Evolutionary conservation across 2,888 invertebrate genomes (phyloP).

Genomic region (Drosophila lacicola): DNA sequence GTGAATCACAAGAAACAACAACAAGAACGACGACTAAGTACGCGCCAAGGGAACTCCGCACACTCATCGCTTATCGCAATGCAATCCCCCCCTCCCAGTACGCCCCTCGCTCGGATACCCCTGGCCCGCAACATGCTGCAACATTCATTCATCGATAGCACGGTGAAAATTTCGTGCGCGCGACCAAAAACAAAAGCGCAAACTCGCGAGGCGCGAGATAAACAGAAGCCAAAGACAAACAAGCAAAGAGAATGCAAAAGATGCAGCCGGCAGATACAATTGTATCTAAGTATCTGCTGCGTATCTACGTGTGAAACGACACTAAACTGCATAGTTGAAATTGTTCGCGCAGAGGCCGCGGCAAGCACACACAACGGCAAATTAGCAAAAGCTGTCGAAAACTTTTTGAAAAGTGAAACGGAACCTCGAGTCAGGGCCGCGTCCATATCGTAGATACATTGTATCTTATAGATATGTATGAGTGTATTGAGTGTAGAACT

Average conservation of each 20-base stretch:
- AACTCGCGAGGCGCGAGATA: constrained; percentile 36
- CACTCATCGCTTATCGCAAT: constrained; percentile 71
- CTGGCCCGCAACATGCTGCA: neutral
- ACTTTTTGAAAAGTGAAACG: constrained; percentile 74
- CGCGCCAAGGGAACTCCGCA: constrained; percentile 71
- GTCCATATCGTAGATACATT: neutral
- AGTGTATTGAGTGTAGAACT: constrained; percentile 27
- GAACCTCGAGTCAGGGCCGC: constrained; percentile 72
- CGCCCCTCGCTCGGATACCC: neutral
- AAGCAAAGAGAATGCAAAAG: constrained; percentile 14
- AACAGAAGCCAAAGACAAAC: constrained; percentile 45
- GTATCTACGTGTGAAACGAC: constrained; percentile 72
- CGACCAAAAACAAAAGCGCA: constrained; percentile 56
- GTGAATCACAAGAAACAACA: constrained; percentile 57
- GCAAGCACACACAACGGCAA: constrained; percentile 30
- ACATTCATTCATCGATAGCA: constrained; percentile 69
- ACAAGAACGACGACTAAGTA: constrained; percentile 25
- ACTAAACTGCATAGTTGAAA: constrained; percentile 72
- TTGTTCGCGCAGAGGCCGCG: constrained; percentile 36
- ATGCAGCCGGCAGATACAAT: constrained; percentile 38
- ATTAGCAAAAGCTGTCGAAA: constrained; percentile 53
- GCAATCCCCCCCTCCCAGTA: neutral
- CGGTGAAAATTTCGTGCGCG: constrained; percentile 64
- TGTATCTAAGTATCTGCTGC: constrained; percentile 40
- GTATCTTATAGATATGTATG: constrained; percentile 5